phyloP scores from a whole-genome alignment of 2,888 invertebrate species.

The Eupithecia vulgata region DNA sequence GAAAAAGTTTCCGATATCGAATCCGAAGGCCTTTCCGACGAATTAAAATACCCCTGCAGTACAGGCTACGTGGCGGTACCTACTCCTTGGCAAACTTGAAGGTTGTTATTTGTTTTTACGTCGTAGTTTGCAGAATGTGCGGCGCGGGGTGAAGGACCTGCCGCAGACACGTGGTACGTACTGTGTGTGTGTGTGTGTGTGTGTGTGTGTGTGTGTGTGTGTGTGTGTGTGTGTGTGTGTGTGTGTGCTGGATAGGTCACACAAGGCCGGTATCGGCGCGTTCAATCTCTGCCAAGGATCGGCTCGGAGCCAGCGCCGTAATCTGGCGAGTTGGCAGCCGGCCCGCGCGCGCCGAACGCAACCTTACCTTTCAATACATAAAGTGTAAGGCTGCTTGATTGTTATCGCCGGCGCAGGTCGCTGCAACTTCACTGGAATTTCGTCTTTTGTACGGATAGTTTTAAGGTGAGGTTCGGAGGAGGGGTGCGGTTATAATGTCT shows the following conservation, averaged over 20 bases:
- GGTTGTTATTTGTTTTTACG: background rate
- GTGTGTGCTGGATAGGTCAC: background rate
- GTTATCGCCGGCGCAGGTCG: constrained; percentile 12
- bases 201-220: background rate
- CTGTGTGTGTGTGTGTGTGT: no score
- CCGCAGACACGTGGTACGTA: background rate
- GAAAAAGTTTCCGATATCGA: no score
- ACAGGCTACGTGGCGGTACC: background rate
- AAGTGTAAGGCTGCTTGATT: constrained; percentile 12
- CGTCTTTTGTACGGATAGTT: background rate
- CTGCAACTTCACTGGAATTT: background rate
- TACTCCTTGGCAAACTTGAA: background rate
- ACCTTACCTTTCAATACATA: background rate
- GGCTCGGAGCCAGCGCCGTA: constrained; percentile 39
- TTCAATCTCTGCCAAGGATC: constrained; percentile 34
- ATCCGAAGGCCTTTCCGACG: no score
- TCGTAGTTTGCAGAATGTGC: background rate
- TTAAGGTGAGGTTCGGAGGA: background rate
- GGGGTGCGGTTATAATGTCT: constrained; percentile 29
- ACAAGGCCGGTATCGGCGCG: background rate
- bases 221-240: no score
- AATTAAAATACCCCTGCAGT: no score
- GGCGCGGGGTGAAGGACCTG: background rate
- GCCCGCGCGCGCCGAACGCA: background rate
- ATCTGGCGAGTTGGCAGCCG: constrained; percentile 39